Base-by-base conservation (phyloP, 2,113 vertebrate species). In the Coptodon bakossiorum region DNA sequence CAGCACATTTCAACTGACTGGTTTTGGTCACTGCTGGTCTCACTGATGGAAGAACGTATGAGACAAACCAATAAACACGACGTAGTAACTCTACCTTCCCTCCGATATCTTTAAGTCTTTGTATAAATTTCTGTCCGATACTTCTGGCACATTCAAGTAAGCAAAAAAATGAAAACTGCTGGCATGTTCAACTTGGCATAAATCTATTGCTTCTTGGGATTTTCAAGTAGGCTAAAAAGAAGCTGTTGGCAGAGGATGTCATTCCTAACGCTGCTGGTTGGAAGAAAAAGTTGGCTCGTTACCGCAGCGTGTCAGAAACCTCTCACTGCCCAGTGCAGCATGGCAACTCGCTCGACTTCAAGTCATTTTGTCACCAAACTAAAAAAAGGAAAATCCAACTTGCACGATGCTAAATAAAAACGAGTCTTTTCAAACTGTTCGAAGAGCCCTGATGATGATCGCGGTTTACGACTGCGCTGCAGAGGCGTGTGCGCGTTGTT, bases 181-280 rank as follows among this genome's bases (percentile, higher is more conserved):
- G 92, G 95, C 92, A 91, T 93, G 88, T 87, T 89, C 78, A 45
- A 90, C 88, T 92, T 94, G 93, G 93, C 92, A 94, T 83, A 87
- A 83, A 90, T 85, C 82, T 56, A 7, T 6, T 29, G 82, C 87
- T 95, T 91, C 90, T 94, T 91, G 92, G 92, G 92, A 94, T 92
- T 94, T 95, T 93, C 90, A 95, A 94, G 93, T 92, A 94, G 90
- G 93, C 91, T 94, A 94, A 94, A 94, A 95, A 90, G 86, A 93
- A 91, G 86, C 87, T 91, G 92, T 76, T 95, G 95, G 94, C 93
- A 95, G 91, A 88, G 82, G 86, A 87, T 90, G 93, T 92, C 90
- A 83, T 90, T 91, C 85, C 91, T 91, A 90, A 92, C 88, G 90
- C 90, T 95, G 93, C 89, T 94, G 95, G 94, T 92, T 92, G 86